Percentiles rank a stretch among this genome's conserved stretches.
Evolutionary conservation across 2,113 vertebrate species (phyloP).

Genomic region (Sterna hirundo): DNA sequence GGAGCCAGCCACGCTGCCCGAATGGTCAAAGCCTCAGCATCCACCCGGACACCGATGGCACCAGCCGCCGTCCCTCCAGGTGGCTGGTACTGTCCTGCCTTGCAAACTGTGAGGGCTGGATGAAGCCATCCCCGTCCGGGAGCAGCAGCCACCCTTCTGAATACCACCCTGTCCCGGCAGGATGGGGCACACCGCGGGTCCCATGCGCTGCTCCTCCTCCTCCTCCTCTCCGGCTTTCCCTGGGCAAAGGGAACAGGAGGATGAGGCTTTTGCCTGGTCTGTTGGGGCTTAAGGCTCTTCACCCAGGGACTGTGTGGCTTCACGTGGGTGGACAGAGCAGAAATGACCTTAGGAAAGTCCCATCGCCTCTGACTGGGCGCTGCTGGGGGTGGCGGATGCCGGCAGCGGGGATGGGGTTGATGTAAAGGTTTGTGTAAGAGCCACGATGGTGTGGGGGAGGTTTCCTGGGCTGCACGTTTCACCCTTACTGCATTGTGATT

Average conservation of each 20-base stretch:
- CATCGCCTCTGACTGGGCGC: fast-evolving
- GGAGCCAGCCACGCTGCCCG: fast-evolving
- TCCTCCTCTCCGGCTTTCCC: not conserved
- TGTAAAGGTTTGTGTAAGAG: not conserved
- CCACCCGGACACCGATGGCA: fast-evolving
- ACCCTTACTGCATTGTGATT: not conserved
- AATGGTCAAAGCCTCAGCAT: fast-evolving
- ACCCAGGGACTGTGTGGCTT: not conserved
- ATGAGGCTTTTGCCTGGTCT: not conserved
- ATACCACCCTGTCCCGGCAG: fast-evolving
- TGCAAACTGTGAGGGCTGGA: fast-evolving
- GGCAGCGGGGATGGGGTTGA: not conserved
- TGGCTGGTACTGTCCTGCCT: not conserved
- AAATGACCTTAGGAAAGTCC: not conserved
- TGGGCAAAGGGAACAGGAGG: not conserved
- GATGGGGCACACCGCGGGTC: not conserved
- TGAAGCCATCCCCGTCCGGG: not conserved
- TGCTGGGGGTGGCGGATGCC: not conserved
- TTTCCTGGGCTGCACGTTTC: not conserved
- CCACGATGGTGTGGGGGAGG: not conserved
- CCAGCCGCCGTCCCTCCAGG: not conserved
- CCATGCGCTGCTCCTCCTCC: fast-evolving
- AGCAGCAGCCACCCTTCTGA: not conserved
- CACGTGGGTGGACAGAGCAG: not conserved
- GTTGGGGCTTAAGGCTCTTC: not conserved